These are phyloP conservation scores for Anoplophora glabripennis DNA, from an alignment of 1,140 invertebrate genomes.

Conservation along the genomic window DNA sequence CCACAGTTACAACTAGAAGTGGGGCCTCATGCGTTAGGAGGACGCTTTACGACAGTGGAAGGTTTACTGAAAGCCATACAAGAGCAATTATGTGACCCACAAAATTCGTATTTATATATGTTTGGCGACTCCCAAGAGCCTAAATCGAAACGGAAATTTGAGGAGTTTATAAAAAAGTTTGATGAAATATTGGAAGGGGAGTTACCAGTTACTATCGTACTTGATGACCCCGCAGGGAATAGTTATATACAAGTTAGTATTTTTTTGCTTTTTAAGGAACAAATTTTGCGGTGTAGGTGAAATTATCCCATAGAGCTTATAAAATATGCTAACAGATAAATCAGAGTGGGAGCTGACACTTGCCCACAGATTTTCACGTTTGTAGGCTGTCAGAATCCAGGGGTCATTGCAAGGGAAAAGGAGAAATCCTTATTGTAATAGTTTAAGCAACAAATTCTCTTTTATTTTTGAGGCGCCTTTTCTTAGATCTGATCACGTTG, in stretches of 20 bases:
- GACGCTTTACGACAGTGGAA: slow-evolving; percentile 95
- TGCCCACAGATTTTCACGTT: too few species aligned
- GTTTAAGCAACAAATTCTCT: too few species aligned
- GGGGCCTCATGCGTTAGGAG: slow-evolving; percentile 79
- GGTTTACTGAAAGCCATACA: slow-evolving; percentile 69
- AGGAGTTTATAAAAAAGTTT: slow-evolving; percentile 67
- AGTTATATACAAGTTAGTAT: slow-evolving; percentile 83
- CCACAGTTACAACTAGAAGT: slow-evolving; percentile 90
- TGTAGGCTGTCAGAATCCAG: too few species aligned
- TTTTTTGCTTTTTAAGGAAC: background rate
- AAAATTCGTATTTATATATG: slow-evolving; percentile 59
- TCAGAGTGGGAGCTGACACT: too few species aligned
- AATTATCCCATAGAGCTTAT: too few species aligned
- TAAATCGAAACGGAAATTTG: slow-evolving; percentile 55
- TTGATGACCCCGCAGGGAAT: slow-evolving; percentile 97
- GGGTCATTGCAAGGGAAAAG: too few species aligned
- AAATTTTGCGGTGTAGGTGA: too few species aligned
- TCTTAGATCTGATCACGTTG: too few species aligned
- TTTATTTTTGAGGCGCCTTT: too few species aligned
- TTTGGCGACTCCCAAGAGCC: slow-evolving; percentile 70
- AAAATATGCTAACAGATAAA: too few species aligned
- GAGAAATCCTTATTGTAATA: too few species aligned
- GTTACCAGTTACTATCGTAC: slow-evolving; percentile 68
- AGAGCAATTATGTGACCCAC: slow-evolving; percentile 60
- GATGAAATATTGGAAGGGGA: slow-evolving; percentile 67